Conservation (phyloP, 53 echinoderm and acorn worm species). For the Stichopus horrens region DNA sequence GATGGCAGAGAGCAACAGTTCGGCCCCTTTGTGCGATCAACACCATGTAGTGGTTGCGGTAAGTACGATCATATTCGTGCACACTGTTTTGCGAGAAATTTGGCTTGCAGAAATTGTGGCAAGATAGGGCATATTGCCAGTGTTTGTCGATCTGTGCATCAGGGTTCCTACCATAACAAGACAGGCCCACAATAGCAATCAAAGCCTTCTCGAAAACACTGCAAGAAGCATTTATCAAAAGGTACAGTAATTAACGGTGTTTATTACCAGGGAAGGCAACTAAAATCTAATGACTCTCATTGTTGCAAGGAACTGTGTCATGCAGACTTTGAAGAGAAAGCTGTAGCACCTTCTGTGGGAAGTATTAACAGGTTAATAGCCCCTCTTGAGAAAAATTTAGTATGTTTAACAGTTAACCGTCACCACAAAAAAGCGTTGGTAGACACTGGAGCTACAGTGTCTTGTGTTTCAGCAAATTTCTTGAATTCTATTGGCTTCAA, state of each 20-base stretch:
- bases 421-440: too few relatives aligned
- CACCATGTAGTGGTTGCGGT: slow-evolving; percentile 6
- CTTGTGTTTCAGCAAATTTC: too few relatives aligned
- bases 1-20: neutral
- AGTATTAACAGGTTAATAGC: too few relatives aligned
- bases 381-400: too few relatives aligned
- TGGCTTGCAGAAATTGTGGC: slow-evolving; percentile 12
- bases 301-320: slow-evolving; percentile 23
- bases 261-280: neutral
- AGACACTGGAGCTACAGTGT: too few relatives aligned
- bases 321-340: slow-evolving; percentile 13
- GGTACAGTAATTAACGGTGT: neutral
- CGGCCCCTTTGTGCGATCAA: neutral
- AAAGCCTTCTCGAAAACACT: neutral
- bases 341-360: too few relatives aligned
- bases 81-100: neutral
- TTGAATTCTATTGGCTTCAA: too few relatives aligned
- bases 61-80: slow-evolving; percentile 33
- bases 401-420: too few relatives aligned
- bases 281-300: neutral
- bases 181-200: slow-evolving; percentile 26
- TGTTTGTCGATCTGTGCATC: slow-evolving; percentile 16
- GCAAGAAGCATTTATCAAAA: neutral
- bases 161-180: neutral
- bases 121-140: slow-evolving; percentile 21